These are phyloP conservation scores for Phasianus colchicus DNA, from an alignment of 2,113 vertebrate species.

Conservation along the genomic window DNA sequence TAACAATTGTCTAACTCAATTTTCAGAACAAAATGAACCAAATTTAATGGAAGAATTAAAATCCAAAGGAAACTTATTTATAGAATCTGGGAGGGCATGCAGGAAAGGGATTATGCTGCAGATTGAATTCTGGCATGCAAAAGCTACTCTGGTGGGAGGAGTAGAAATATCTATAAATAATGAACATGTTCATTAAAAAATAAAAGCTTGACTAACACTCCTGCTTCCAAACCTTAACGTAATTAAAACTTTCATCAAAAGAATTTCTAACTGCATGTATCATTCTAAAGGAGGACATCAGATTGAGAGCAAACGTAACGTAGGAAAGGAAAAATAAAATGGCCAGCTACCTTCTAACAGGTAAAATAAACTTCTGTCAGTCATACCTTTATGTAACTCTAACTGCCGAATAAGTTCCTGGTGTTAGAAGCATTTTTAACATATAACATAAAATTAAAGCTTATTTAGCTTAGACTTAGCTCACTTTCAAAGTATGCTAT, in stretches of 20 bases:
- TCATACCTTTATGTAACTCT: neutral
- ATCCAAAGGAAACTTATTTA: neutral
- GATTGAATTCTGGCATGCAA: neutral
- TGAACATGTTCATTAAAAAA: neutral
- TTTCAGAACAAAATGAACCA: neutral
- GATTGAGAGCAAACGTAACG: neutral
- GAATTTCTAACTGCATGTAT: neutral
- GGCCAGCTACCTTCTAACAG: neutral
- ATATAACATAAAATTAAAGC: neutral
- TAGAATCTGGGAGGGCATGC: neutral
- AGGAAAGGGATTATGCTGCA: neutral
- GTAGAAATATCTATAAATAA: slow-evolving; percentile 20
- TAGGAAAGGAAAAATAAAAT: neutral
- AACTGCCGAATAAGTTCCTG: neutral
- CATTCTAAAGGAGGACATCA: neutral
- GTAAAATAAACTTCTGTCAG: neutral
- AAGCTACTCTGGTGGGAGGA: neutral
- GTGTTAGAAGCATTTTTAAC: neutral
- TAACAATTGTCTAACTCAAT: neutral
- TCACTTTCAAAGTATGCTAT: neutral
- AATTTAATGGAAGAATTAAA: neutral
- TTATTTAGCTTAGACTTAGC: neutral
- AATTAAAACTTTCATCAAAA: neutral
- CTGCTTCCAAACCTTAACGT: neutral
- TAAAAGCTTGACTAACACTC: neutral